Conservation (phyloP, 2,113 vertebrate genomes). For the Clarias macrocephalus region DNA sequence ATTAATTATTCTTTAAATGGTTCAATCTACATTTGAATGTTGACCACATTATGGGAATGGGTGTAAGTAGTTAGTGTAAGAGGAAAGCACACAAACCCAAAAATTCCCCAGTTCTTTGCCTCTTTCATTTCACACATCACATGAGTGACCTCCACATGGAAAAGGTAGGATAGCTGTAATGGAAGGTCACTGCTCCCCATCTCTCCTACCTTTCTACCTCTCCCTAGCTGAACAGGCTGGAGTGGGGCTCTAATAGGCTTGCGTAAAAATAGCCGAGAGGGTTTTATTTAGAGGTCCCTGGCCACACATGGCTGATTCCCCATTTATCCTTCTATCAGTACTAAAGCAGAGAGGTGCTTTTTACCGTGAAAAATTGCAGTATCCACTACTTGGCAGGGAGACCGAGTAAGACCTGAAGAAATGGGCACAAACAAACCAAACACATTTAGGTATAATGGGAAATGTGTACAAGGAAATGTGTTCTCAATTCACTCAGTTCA, state of each 20-base stretch:
- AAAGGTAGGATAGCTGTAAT: slow-evolving; percentile 15
- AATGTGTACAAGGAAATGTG: neutral
- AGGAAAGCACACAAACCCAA: neutral
- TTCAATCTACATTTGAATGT: neutral
- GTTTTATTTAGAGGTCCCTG: slow-evolving; percentile 12
- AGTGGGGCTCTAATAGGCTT: slow-evolving; percentile 22
- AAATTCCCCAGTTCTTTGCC: neutral
- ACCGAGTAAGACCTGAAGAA: neutral
- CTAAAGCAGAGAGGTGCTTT: neutral
- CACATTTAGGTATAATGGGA: neutral
- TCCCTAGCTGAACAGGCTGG: slow-evolving; percentile 4
- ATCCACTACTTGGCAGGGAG: neutral
- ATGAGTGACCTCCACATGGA: slow-evolving; percentile 7
- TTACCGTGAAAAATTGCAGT: neutral
- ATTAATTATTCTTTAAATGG: neutral
- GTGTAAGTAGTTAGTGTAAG: neutral
- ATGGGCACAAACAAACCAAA: neutral
- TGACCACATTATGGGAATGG: neutral
- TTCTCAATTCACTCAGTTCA: slow-evolving; percentile 4
- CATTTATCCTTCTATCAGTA: neutral
- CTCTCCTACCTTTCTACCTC: slow-evolving; percentile 8
- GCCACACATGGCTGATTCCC: slow-evolving; percentile 5
- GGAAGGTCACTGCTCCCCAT: slow-evolving; percentile 30
- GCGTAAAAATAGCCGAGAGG: neutral
- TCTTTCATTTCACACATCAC: neutral